phyloP scores from a whole-genome alignment of 2,113 vertebrate species.

The Salvator merianae region DNA sequence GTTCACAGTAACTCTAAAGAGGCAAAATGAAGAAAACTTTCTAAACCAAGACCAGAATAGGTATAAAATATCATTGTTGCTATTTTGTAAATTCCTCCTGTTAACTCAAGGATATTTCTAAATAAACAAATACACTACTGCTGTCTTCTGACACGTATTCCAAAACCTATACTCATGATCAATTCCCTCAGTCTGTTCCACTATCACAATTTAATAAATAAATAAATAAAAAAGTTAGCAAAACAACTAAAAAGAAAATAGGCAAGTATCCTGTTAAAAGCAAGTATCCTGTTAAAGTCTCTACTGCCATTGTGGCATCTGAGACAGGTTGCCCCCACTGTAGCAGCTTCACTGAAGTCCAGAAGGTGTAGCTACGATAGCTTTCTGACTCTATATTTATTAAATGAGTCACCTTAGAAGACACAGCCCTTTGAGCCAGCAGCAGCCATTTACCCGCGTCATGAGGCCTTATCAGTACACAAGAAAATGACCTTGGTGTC shows the following conservation, averaged over 20 bases:
- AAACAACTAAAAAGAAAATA: slow-evolving; percentile 45
- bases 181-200: neutral
- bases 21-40: slow-evolving; percentile 45
- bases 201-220: slow-evolving; percentile 42
- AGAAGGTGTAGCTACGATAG: no score
- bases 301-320: no score
- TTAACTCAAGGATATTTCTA: neutral
- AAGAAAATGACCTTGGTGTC: no score
- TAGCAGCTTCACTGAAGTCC: no score
- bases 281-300: no score
- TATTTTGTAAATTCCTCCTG: neutral
- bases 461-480: no score
- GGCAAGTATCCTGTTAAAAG: slow-evolving; percentile 11
- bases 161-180: slow-evolving; percentile 25
- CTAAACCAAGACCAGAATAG: slow-evolving; percentile 6
- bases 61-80: neutral
- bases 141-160: slow-evolving; percentile 35
- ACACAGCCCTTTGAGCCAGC: no score
- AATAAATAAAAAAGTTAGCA: slow-evolving; percentile 32
- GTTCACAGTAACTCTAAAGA: slow-evolving; percentile 31
- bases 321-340: no score
- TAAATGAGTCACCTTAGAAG: no score
- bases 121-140: slow-evolving; percentile 6
- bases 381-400: no score
- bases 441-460: no score